Base-by-base conservation (phyloP, 2,888 invertebrate species). In the Caradrina kadenii region DNA sequence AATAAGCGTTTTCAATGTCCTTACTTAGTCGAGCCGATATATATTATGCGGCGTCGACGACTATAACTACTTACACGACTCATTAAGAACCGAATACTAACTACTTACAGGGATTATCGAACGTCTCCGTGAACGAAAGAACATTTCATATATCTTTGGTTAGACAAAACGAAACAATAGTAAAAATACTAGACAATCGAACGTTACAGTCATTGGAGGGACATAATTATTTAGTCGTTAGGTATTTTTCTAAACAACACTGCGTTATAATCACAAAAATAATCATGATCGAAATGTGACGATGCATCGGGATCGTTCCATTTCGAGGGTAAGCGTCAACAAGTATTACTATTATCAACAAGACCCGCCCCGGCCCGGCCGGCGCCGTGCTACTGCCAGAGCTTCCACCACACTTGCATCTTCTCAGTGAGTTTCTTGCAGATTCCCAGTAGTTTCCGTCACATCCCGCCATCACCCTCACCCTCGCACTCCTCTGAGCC, bases 391-490 rank as follows among this genome's bases (percentile, higher is more conserved):
- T 85, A 95, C 92, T 98, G 97, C 96, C 98, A 97, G 96, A 98
- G 97, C 95, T 97, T 97, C 98, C 98, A 98, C 98, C 98, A 98
- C 96, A 97, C 97, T 96, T 98, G 98, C 96, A 98, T 97, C 96
- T 98, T 98, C 96, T 98, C 98, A 96, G 98, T 97, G 96, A 98
- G 97, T 97, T 98, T 98, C 96, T 97, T 98, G 96, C 97, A 98
- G 96, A 98, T 97, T 96, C 98, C 98, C 95, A 98, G 97, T 96
- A 98, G 97, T 97, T 98, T 98, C 98, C 98, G 98, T 98, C 98
- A 98, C 98, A 98, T 98, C 94, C 98, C 98, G 96, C 96, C 95
- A 82, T 95, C 96, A 63, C 94, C 96, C 75, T 96, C 96, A 17
- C 93, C 96, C 77, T 96, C 96, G 89, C 96, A 96, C 73, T 96